Base-by-base conservation (phyloP, 1,140 invertebrate genomes). In the Heliothis subflexa region DNA sequence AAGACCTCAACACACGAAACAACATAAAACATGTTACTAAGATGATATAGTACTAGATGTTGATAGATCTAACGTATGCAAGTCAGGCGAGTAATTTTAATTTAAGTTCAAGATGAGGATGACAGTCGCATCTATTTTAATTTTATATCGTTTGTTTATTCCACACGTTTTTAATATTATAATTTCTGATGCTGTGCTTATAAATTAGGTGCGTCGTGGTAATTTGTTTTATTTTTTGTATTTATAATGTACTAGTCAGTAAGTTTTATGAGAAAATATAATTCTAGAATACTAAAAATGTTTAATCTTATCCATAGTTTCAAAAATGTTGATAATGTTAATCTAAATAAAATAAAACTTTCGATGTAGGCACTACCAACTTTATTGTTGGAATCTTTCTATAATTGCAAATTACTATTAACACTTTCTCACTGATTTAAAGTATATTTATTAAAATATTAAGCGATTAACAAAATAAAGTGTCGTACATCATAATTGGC, bases 401-500 rank as follows among this genome's bases (percentile, higher is more conserved):
- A 33, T n/a, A 18, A 77, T 64, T 55, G 52, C 47, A 40, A 70
- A 12, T 59, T 70, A 78, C 7, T 47, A 72, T 59, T 78, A 78
- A 78, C 55, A 80, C 18, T 84, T 77, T 80, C 74, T 87, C 83
- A 87, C 87, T 57, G 84, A 81, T 87, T 85, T 11, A 87, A 89
- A 88, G 74, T 84, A 80, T 89, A 86, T 86, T 88, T 85, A 87
- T 85, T 85, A 80, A 84, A 82, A 61, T 59, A 73, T 62, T 79
- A 79, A 78, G 72, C 77, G 78, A 71, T 81, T 78, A 70, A 78
- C 68, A 73, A 72, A 50, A n/a, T 71, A 57, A 68, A 79, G 83
- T 91, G 91, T 93, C 91, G 91, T 93, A 93, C 91, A 83, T 86
- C 79, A 84, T 84, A 84, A 85, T 93, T 93, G 91, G 91, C 91